These are phyloP conservation scores for Oscheius sp. DNA, from an alignment of 2,888 invertebrate genomes.

Conservation along the genomic window DNA sequence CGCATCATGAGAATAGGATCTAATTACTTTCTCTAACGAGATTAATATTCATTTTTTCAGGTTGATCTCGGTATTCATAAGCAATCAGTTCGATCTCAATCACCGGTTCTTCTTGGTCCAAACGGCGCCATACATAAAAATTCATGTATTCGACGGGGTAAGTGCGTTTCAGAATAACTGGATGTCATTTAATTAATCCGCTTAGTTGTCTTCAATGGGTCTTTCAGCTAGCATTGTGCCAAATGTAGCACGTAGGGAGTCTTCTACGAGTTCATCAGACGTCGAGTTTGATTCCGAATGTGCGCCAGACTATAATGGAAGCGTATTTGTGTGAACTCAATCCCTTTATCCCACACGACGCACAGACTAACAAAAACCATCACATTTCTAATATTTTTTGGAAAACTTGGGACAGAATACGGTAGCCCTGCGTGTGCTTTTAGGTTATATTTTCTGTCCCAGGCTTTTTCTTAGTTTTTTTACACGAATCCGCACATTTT, in stretches of 20 bases:
- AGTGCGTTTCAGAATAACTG: not conserved
- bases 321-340: slow-evolving; percentile 26
- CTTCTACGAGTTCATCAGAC: slow-evolving; percentile 24
- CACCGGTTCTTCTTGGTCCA: slow-evolving; percentile 38
- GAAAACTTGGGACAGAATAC: not conserved
- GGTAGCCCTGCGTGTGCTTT: not conserved
- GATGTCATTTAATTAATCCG: not conserved
- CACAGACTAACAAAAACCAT: not conserved
- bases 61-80: slow-evolving; percentile 54
- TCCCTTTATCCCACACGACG: not conserved
- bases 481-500: not conserved
- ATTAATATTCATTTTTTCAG: slow-evolving; percentile 22
- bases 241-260: not conserved
- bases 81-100: slow-evolving; percentile 47
- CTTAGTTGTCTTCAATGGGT: not conserved
- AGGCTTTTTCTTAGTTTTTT: slow-evolving; percentile 2
- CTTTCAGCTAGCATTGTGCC: slow-evolving; percentile 24
- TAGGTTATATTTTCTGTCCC: not conserved
- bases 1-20: slow-evolving; percentile 7
- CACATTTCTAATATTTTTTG: not conserved
- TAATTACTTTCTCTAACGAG: slow-evolving; percentile 1
- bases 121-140: slow-evolving; percentile 39
- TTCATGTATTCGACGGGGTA: slow-evolving; percentile 47
- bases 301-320: slow-evolving; percentile 15
- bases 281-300: slow-evolving; percentile 23